Percentiles rank a stretch among this genome's conserved stretches.
These are phyloP conservation scores for Cryptoblepharus egeriae DNA, from an alignment of 2,797 vertebrate species.

Conservation along the genomic window DNA sequence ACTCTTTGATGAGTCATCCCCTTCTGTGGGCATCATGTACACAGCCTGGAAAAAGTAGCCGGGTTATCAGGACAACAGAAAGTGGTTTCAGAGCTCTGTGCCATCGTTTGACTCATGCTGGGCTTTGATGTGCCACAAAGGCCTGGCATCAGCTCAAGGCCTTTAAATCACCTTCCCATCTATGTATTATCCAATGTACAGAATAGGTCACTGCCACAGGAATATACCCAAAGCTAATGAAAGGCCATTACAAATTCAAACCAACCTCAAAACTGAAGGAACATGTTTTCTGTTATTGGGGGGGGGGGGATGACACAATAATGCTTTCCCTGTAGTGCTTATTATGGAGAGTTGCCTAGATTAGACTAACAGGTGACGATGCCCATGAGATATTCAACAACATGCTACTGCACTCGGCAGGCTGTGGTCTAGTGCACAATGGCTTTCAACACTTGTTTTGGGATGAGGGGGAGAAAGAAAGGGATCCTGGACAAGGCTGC, in stretches of 20 bases:
- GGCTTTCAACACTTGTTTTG: neutral
- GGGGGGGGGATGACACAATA: too few relatives aligned
- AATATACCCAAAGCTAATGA: too few relatives aligned
- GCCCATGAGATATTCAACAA: neutral
- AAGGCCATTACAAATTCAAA: too few relatives aligned
- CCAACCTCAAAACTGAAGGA: too few relatives aligned
- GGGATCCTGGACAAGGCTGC: neutral
- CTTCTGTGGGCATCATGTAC: constrained; percentile 99
- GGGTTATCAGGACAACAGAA: constrained; percentile 51
- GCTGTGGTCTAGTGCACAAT: neutral
- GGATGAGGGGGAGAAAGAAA: neutral
- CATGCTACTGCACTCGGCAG: neutral
- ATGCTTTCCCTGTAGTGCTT: neutral
- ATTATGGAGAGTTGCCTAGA: too few relatives aligned
- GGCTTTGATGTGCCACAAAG: constrained; percentile 28
- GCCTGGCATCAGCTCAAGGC: constrained; percentile 31
- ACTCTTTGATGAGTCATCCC: constrained; percentile 98
- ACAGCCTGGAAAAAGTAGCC: constrained; percentile 84
- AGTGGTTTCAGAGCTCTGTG: constrained; percentile 27
- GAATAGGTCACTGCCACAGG: too few relatives aligned
- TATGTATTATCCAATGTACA: too few relatives aligned
- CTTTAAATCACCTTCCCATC: constrained; percentile 18
- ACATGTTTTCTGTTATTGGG: neutral
- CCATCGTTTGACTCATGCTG: constrained; percentile 32
- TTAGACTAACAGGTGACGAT: neutral